Percentiles rank a stretch among this genome's conserved stretches.
Evolutionary conservation across 2,888 invertebrate genomes (phyloP).

Genomic region (Craniophora ligustri): DNA sequence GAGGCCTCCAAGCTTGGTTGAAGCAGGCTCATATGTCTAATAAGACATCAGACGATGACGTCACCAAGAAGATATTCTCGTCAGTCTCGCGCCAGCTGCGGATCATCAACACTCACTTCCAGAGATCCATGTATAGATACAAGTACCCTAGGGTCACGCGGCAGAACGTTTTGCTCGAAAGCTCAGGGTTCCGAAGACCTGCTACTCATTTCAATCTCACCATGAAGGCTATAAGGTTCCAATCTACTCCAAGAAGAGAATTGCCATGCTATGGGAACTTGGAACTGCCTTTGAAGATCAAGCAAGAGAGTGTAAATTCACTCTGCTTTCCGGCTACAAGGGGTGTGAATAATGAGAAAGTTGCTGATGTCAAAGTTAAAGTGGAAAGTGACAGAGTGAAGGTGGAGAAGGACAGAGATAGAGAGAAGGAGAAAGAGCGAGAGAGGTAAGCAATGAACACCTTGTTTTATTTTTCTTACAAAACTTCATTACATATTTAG

Average conservation of each 20-base stretch:
- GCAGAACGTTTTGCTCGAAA: conserved; percentile 80
- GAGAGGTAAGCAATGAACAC: conserved; percentile 20
- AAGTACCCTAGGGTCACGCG: conserved; percentile 83
- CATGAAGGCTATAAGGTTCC: conserved; percentile 79
- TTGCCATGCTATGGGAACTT: conserved; percentile 85
- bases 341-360: conserved; percentile 65
- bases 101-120: conserved; percentile 82
- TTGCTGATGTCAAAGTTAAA: conserved; percentile 68
- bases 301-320: conserved; percentile 71
- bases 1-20: conserved; percentile 75
- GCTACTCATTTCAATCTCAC: conserved; percentile 75
- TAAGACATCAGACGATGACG: conserved; percentile 71
- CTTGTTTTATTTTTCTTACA: background rate
- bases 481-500: too few relatives aligned
- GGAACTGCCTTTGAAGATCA: conserved; percentile 81
- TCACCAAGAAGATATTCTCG: conserved; percentile 76
- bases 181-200: conserved; percentile 67
- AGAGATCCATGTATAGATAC: conserved; percentile 77
- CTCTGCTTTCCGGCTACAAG: conserved; percentile 73
- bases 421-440: conserved; percentile 63
- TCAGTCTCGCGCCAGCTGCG: conserved; percentile 81
- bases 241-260: conserved; percentile 76
- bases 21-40: conserved; percentile 73
- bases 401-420: conserved; percentile 68
- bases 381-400: conserved; percentile 68